Conservation (phyloP, 2,888 invertebrate genomes). For the Mimumesa dahlbomi region DNA sequence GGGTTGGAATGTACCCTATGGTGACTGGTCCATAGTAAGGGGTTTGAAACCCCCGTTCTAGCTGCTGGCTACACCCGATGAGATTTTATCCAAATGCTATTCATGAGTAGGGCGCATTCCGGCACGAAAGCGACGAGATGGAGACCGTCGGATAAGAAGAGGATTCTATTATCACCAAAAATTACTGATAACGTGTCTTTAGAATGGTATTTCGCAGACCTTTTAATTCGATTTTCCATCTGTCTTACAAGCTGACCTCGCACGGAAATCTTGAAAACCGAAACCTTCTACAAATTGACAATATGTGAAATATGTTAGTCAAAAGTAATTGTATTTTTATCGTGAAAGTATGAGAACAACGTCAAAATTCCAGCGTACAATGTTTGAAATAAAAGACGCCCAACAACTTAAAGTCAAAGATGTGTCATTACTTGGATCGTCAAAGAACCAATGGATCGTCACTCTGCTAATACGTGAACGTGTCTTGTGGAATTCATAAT, state of each 20-base stretch:
- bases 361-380: no score
- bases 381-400: neutral
- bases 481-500: conserved; percentile 63
- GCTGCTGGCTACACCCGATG: conserved; percentile 65
- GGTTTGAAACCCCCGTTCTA: conserved; percentile 54
- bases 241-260: no score
- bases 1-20: conserved; percentile 51
- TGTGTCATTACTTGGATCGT: no score
- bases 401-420: neutral
- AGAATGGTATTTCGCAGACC: neutral
- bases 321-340: neutral
- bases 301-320: neutral
- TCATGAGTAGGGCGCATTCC: conserved; percentile 66
- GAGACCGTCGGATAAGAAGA: conserved; percentile 57
- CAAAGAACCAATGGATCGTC: no score
- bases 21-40: conserved; percentile 44
- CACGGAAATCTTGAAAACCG: no score
- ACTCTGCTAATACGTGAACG: neutral
- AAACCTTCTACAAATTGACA: neutral
- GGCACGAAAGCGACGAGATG: conserved; percentile 40
- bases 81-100: conserved; percentile 77
- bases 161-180: conserved; percentile 69
- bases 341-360: neutral
- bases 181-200: conserved; percentile 34
- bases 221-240: neutral